phyloP scores from a whole-genome alignment of 64 coral and sea anemone genomes.

The Actinia tenebrosa region DNA sequence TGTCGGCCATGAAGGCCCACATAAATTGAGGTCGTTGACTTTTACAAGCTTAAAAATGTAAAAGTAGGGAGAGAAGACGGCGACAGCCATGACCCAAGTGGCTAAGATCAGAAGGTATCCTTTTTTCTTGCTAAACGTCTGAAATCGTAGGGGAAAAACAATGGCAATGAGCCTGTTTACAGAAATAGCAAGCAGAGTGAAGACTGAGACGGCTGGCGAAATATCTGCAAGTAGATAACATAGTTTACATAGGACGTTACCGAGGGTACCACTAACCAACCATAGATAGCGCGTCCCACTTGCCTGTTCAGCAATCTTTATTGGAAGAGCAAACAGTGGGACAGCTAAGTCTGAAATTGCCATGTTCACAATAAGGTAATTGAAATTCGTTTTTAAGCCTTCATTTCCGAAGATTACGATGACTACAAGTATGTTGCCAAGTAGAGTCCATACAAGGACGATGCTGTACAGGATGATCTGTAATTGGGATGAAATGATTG shows the following conservation, averaged over 20 bases:
- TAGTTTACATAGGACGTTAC: slow-evolving; percentile 48
- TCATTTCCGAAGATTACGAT: slow-evolving; percentile 47
- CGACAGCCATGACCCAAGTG: slow-evolving; percentile 52
- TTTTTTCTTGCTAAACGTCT: slow-evolving; percentile 25
- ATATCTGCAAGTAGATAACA: slow-evolving; percentile 39
- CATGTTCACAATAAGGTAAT: slow-evolving; percentile 82
- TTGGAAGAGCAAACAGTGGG: slow-evolving; percentile 42
- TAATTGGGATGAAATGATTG: not conserved
- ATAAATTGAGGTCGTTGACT: not conserved
- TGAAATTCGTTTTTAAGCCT: slow-evolving; percentile 57
- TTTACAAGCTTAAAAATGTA: not conserved
- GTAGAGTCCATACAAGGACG: slow-evolving; percentile 37
- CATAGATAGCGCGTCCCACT: not conserved
- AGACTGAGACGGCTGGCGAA: slow-evolving; percentile 62
- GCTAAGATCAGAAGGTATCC: slow-evolving; percentile 28
- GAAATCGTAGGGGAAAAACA: slow-evolving; percentile 44
- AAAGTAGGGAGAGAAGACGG: slow-evolving; percentile 28
- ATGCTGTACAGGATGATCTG: slow-evolving; percentile 27
- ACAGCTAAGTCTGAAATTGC: slow-evolving; percentile 54
- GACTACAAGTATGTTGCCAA: slow-evolving; percentile 66
- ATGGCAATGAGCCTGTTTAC: slow-evolving; percentile 67
- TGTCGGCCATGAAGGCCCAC: slow-evolving; percentile 21
- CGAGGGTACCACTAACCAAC: slow-evolving; percentile 26
- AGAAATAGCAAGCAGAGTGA: slow-evolving; percentile 59
- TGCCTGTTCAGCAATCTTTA: slow-evolving; percentile 16